Evolutionary conservation across 2,888 invertebrate species (phyloP).

Genomic region (Rhagophthalmus giganteus): DNA sequence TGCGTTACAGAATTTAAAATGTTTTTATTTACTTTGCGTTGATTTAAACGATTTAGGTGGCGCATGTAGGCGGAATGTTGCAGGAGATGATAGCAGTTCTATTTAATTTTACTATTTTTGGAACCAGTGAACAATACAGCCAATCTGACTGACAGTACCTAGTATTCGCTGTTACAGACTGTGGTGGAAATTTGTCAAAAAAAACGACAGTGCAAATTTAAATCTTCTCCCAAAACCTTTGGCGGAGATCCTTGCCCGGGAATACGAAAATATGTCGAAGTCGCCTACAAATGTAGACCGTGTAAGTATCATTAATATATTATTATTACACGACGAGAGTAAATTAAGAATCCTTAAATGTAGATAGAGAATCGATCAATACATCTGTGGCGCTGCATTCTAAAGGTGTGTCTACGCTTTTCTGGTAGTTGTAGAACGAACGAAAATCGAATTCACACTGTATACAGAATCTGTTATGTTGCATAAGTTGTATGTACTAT

Average conservation of each 20-base stretch:
- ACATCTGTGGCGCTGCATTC: too few relatives aligned
- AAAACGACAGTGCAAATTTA: slow-evolving; percentile 87
- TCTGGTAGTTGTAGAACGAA: too few relatives aligned
- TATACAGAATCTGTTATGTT: too few relatives aligned
- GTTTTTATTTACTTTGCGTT: background rate
- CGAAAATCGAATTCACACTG: too few relatives aligned
- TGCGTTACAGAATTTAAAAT: background rate
- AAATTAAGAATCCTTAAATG: too few relatives aligned
- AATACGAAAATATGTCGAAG: slow-evolving; percentile 89
- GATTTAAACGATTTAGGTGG: slow-evolving; percentile 9
- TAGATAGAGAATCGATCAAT: too few relatives aligned
- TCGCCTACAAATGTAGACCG: slow-evolving; percentile 95
- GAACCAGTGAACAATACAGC: slow-evolving; percentile 47
- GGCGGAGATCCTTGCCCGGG: slow-evolving; percentile 92
- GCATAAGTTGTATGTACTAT: too few relatives aligned
- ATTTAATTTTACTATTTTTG: slow-evolving; percentile 17
- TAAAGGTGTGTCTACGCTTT: too few relatives aligned
- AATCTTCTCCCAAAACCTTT: slow-evolving; percentile 85
- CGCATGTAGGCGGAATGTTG: slow-evolving; percentile 23
- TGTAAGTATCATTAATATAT: too few relatives aligned
- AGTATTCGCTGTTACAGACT: slow-evolving; percentile 91
- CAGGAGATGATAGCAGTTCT: slow-evolving; percentile 11
- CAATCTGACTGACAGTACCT: slow-evolving; percentile 58
- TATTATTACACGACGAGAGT: too few relatives aligned
- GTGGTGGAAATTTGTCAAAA: slow-evolving; percentile 94